phyloP scores from a whole-genome alignment of 2,113 vertebrate genomes.

The Hemiprocne comata region DNA sequence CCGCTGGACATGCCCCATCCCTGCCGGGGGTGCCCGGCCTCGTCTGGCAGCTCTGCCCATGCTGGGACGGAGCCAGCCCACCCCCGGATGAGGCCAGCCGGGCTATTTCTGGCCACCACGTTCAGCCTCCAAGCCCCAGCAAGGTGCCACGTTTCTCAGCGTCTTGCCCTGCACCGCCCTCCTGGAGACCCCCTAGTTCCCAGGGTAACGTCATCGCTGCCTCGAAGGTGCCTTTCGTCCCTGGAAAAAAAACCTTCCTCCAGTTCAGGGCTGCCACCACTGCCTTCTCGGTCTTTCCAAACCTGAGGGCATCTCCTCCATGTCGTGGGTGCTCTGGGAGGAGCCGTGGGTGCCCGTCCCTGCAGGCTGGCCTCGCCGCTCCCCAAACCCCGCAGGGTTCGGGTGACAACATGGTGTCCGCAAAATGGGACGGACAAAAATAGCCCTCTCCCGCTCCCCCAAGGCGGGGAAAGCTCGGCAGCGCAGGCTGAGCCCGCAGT shows the following conservation, averaged over 20 bases:
- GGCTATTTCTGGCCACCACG: constrained; percentile 15
- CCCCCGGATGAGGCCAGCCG: not conserved
- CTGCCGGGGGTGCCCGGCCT: not conserved
- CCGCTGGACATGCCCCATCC: not conserved
- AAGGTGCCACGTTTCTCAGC: not conserved
- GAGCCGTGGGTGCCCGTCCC: not conserved
- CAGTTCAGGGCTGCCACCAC: not conserved
- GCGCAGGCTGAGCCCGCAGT: no score
- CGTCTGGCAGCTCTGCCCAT: not conserved
- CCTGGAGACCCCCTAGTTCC: constrained; percentile 29
- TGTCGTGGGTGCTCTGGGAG: not conserved
- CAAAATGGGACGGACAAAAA: constrained; percentile 36
- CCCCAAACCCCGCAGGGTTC: not conserved
- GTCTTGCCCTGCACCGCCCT: not conserved
- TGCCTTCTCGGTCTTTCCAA: constrained; percentile 56
- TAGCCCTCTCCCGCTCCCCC: not conserved
- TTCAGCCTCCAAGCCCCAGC: not conserved
- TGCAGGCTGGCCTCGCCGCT: not conserved
- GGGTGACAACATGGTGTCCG: constrained; percentile 14
- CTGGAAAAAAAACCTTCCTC: not conserved
- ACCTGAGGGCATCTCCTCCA: constrained; percentile 22
- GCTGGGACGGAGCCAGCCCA: not conserved
- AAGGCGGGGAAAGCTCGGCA: no score
- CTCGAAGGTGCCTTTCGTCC: constrained; percentile 39
- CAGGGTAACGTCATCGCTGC: constrained; percentile 19